A percentile compares a stretch with the other conserved stretches of the same genome.
phyloP scores from a whole-genome alignment of 2,113 vertebrate genomes.

The Apus apus region DNA sequence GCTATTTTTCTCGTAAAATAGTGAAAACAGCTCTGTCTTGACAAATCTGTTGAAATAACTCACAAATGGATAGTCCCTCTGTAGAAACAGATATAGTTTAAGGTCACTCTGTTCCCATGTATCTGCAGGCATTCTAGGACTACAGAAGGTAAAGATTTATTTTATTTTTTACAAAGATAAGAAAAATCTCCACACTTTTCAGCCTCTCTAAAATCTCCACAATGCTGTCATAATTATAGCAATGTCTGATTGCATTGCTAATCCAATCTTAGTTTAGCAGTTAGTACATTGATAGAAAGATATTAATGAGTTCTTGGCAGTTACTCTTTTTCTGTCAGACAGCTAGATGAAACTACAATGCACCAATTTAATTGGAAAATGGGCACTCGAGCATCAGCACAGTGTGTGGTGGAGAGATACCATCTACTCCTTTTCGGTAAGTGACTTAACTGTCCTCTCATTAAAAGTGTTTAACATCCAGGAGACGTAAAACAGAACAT shows the following conservation, averaged over 20 bases:
- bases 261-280: conserved; percentile 23
- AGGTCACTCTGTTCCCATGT: neutral
- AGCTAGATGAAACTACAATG: neutral
- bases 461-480: neutral
- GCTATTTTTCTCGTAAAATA: neutral
- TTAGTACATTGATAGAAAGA: conserved; percentile 17
- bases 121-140: neutral
- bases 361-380: conserved; percentile 22
- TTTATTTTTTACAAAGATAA: neutral
- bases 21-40: neutral
- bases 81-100: neutral
- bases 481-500: neutral
- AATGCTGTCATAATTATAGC: neutral
- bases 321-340: conserved; percentile 29
- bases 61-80: neutral
- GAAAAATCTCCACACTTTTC: neutral
- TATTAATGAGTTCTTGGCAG: conserved; percentile 45
- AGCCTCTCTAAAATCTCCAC: neutral
- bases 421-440: neutral
- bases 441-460: neutral
- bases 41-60: neutral
- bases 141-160: neutral
- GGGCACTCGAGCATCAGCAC: neutral
- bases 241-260: neutral
- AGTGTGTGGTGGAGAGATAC: neutral